Evolutionary conservation across 2,888 invertebrate species (phyloP).

Genomic region (Lymantria dispar): DNA sequence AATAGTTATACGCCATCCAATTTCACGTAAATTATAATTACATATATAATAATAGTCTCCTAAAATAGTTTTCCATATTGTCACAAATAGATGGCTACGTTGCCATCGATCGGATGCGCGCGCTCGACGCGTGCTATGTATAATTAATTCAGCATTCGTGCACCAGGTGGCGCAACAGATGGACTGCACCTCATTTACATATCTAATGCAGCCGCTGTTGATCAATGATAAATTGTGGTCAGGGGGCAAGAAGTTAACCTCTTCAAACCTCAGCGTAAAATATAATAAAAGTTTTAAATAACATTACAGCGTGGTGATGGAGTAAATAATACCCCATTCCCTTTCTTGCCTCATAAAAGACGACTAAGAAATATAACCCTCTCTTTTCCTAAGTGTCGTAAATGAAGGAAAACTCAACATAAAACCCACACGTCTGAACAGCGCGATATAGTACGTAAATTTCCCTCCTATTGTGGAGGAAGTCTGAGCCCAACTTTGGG

Average conservation of each 20-base stretch:
- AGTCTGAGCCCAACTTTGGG: too few species aligned
- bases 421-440: too few species aligned
- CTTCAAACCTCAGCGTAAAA: neutral
- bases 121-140: slow-evolving; percentile 52
- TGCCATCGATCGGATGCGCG: slow-evolving; percentile 30
- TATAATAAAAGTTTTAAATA: neutral
- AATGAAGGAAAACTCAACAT: too few species aligned
- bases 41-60: slow-evolving; percentile 2
- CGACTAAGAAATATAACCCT: too few species aligned
- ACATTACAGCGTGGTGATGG: neutral
- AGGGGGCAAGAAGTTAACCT: slow-evolving; percentile 6
- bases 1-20: too few species aligned
- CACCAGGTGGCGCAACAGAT: slow-evolving; percentile 78
- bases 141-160: slow-evolving; percentile 69
- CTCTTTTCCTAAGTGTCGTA: too few species aligned
- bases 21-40: neutral
- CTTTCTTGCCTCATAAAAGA: too few species aligned
- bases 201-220: slow-evolving; percentile 39
- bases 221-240: slow-evolving; percentile 29
- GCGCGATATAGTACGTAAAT: too few species aligned
- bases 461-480: too few species aligned
- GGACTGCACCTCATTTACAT: slow-evolving; percentile 56
- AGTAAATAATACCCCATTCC: too few species aligned
- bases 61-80: slow-evolving; percentile 3
- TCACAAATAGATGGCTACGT: slow-evolving; percentile 11